Evolutionary conservation across 1,140 invertebrate genomes (phyloP), one percentile per base, ranked within the genome.

Genomic region (Whitmania pigra): DNA sequence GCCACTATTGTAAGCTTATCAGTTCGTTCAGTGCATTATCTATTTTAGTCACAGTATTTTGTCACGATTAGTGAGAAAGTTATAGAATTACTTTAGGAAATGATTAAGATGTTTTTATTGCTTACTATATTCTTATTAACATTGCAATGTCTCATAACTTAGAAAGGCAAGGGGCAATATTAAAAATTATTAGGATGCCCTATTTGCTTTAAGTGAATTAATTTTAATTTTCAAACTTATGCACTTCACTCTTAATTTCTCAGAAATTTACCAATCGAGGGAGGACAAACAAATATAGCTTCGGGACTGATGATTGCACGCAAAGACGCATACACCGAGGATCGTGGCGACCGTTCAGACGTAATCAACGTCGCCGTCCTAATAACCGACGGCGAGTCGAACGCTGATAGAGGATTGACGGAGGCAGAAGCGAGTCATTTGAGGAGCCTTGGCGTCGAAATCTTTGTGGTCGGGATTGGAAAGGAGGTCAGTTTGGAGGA

Each of bases 361-460:
- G 79, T 78, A 0, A 73, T 78, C 2, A 77, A 81, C 67, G 73
- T 80, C 5, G 77, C 77, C 22, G 76, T 80, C 29, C 60, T 81
- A 11, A 70, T 81, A 3, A 79, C 79, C 0, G 80, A 80, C 63
- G 80, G 79, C 0, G 40, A 77, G 66, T 79, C 78, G 6, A 80
- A 80, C 73, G 60, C 67, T 63, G 25, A 72, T 9, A 15, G 27
- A 18, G 54, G 27, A 4, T 29, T 27, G 20, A 74, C 73, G 5
- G 40, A 71, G 31, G 5, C 18, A 40, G 69, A 73, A 49, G 68
- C 73, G 0, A 67, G 31, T 25, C 31, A 36, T n/a, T 43, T 36
- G 49, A 43, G 43, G 18, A 31, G 49, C 17, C 18, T 53, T 6
- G 69, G 69, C 5, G 71, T 73, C 18, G 73, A 73, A 53, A 43